Percentiles rank a stretch among this genome's conserved stretches.
phyloP scores from a whole-genome alignment of 2,888 invertebrate genomes.

The Nymphalis urticae region DNA sequence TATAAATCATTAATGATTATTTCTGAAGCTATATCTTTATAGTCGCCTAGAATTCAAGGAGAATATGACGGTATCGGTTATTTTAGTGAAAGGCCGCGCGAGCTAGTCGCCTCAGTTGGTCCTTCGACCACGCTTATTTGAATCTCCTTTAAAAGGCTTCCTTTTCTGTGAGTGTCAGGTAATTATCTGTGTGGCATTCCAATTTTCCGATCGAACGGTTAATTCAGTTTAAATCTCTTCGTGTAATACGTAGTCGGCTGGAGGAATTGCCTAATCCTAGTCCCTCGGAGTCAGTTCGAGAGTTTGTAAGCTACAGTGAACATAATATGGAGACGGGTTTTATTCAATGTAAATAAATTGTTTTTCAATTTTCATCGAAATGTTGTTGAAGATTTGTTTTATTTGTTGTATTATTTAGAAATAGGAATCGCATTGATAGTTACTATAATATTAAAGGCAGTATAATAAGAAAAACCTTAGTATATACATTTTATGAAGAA shows the following conservation, averaged over 20 bases:
- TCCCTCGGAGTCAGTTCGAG: constrained; percentile 64
- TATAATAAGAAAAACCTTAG: too few relatives aligned
- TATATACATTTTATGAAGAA: too few relatives aligned
- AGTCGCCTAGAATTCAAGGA: neutral
- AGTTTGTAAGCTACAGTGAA: constrained; percentile 44
- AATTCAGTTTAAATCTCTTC: constrained; percentile 82
- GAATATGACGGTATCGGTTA: constrained; percentile 63
- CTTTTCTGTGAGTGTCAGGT: constrained; percentile 82
- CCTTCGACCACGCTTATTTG: constrained; percentile 77
- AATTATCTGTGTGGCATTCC: constrained; percentile 82
- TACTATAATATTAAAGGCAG: too few relatives aligned
- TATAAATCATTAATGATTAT: too few relatives aligned
- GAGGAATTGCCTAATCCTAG: constrained; percentile 75
- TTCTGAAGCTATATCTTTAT: neutral
- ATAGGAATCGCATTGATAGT: too few relatives aligned
- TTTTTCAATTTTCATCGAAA: neutral
- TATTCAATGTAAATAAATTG: constrained; percentile 10
- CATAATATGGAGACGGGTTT: constrained; percentile 32
- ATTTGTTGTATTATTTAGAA: too few relatives aligned
- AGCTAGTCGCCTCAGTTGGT: constrained; percentile 61
- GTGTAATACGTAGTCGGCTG: constrained; percentile 73
- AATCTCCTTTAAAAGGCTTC: constrained; percentile 77
- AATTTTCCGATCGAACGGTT: constrained; percentile 82
- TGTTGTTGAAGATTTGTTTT: neutral
- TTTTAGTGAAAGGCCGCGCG: constrained; percentile 61